These are phyloP conservation scores for Glareola pratincola DNA, from an alignment of 2,113 vertebrate genomes.

Conservation along the genomic window DNA sequence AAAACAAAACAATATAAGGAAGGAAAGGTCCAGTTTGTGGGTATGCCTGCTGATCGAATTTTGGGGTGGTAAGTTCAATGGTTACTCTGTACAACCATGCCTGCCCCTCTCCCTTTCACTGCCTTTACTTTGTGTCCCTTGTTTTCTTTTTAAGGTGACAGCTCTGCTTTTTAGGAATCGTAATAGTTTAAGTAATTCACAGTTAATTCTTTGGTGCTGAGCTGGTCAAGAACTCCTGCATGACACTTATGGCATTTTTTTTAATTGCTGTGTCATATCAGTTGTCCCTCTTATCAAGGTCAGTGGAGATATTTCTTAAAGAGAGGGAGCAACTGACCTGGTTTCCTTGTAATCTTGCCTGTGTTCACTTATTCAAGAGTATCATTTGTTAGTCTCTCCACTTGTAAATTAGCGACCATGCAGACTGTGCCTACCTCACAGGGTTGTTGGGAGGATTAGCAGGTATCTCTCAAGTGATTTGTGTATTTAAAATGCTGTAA, in stretches of 20 bases:
- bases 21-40: slow-evolving; percentile 65
- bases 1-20: slow-evolving; percentile 67
- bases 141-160: slow-evolving; percentile 42
- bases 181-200: neutral
- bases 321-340: neutral
- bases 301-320: neutral
- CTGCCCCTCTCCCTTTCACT: slow-evolving; percentile 49
- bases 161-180: slow-evolving; percentile 31
- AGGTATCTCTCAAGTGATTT: neutral
- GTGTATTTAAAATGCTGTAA: neutral
- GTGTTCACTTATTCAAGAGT: neutral
- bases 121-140: slow-evolving; percentile 28
- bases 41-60: slow-evolving; percentile 63
- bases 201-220: neutral
- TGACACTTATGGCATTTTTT: slow-evolving; percentile 19
- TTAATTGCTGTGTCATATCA: neutral
- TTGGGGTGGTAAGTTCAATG: slow-evolving; percentile 66
- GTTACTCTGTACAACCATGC: slow-evolving; percentile 56
- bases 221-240: slow-evolving; percentile 35
- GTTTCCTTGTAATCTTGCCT: neutral
- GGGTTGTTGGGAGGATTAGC: neutral
- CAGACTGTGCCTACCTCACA: neutral
- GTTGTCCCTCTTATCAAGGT: neutral
- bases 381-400: neutral
- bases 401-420: neutral